These are phyloP conservation scores for Acleris cristana DNA, from an alignment of 2,888 invertebrate species.

Conservation along the genomic window DNA sequence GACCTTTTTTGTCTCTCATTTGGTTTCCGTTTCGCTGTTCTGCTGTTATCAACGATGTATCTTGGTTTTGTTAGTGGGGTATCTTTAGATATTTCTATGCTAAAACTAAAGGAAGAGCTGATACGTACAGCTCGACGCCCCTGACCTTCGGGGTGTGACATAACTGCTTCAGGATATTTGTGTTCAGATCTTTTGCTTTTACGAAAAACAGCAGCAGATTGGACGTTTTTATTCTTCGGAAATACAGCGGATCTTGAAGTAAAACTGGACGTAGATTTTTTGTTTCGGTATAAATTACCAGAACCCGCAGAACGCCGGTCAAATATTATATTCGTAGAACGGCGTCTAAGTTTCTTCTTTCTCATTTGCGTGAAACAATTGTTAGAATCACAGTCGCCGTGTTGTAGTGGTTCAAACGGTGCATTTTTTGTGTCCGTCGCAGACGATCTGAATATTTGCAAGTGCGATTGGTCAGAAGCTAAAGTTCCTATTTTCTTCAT, in stretches of 20 bases:
- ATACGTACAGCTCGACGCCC: conserved; percentile 37
- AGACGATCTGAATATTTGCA: background rate
- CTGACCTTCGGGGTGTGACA: conserved; percentile 28
- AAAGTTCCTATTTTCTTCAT: background rate
- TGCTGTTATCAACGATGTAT: conserved; percentile 19
- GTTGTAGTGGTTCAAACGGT: background rate
- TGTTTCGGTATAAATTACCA: conserved; percentile 42
- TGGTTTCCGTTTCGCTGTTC: conserved; percentile 7
- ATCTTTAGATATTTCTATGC: conserved; percentile 45
- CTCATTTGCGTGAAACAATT: background rate
- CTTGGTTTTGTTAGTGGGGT: conserved; percentile 18
- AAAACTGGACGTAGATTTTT: conserved; percentile 49
- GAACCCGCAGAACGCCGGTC: conserved; percentile 8
- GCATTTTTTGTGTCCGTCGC: background rate
- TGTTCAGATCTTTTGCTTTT: conserved; percentile 36
- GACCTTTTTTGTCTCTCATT: conserved; percentile 34
- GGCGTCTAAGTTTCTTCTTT: background rate
- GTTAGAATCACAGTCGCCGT: background rate
- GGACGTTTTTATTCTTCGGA: conserved; percentile 45
- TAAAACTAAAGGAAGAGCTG: conserved; percentile 42
- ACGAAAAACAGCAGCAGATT: conserved; percentile 42
- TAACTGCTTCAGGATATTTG: conserved; percentile 20
- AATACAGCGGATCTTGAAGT: conserved; percentile 39
- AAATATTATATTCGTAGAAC: too few species aligned
- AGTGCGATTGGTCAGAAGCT: background rate